Conservation (phyloP, 92 coral and sea anemone genomes). For the Palythoa grandiflora region DNA sequence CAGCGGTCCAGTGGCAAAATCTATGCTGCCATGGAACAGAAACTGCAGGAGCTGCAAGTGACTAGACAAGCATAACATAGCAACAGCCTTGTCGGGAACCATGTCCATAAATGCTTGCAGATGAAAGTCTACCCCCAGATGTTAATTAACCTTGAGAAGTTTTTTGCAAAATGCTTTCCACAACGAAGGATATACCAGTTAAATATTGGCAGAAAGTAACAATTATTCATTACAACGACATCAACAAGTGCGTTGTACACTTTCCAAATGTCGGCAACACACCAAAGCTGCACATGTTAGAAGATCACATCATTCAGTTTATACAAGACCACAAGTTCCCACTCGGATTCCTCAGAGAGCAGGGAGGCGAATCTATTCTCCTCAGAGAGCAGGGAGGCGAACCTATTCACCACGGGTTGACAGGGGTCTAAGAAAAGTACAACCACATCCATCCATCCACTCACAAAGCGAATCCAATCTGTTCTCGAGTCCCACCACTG, state of each 20-base stretch:
- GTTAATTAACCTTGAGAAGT: conserved; percentile 4
- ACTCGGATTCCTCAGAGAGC: conserved; percentile 15
- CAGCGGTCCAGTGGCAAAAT: conserved; percentile 32
- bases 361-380: conserved; percentile 29
- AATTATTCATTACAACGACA: conserved; percentile 20
- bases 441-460: conserved; percentile 24
- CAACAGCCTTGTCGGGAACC: not conserved
- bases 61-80: conserved; percentile 38
- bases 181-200: conserved; percentile 2
- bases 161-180: not conserved
- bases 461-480: conserved; percentile 9
- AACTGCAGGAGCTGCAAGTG: conserved; percentile 34
- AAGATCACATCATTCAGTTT: conserved; percentile 18
- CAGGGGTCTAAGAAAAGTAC: not conserved
- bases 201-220: not conserved
- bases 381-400: conserved; percentile 34
- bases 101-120: conserved; percentile 22
- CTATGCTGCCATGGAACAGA: conserved; percentile 33
- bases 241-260: conserved; percentile 16
- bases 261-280: conserved; percentile 13
- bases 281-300: conserved; percentile 29
- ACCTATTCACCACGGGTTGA: conserved; percentile 18
- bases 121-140: conserved; percentile 9
- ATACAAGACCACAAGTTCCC: conserved; percentile 21
- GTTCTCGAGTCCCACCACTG: conserved; percentile 27